Evolutionary conservation across 2,888 invertebrate species (phyloP).

Genomic region (Nasonia oneida): DNA sequence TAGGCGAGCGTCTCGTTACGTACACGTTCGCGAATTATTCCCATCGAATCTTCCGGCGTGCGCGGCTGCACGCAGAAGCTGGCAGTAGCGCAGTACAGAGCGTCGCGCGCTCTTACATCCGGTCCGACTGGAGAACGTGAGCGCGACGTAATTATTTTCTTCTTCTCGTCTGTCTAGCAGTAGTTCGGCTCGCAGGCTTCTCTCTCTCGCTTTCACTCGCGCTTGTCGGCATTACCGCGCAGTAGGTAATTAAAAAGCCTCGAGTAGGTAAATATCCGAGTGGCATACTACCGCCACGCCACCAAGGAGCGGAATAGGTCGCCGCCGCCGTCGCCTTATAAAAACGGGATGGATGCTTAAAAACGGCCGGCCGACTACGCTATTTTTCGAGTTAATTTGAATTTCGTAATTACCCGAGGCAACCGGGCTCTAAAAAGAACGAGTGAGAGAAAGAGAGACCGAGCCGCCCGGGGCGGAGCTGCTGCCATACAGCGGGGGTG

Average conservation of each 20-base stretch:
- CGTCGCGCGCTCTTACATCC: constrained; percentile 61
- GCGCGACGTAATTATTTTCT: constrained; percentile 67
- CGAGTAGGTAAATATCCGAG: constrained; percentile 79
- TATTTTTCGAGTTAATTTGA: constrained; percentile 79
- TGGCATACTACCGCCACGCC: constrained; percentile 71
- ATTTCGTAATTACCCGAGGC: constrained; percentile 77
- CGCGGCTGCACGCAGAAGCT: constrained; percentile 31
- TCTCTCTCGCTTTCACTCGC: neutral
- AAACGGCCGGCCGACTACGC: constrained; percentile 74
- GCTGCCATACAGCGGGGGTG: neutral
- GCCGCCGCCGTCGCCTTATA: constrained; percentile 69
- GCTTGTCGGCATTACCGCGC: constrained; percentile 59
- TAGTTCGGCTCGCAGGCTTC: constrained; percentile 5
- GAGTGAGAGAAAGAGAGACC: neutral
- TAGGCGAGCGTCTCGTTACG: neutral
- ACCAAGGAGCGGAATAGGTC: constrained; percentile 73
- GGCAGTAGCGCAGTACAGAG: too few relatives aligned
- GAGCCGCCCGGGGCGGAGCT: neutral
- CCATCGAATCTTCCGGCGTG: constrained; percentile 41
- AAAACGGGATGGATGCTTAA: constrained; percentile 74
- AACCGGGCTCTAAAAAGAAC: constrained; percentile 69
- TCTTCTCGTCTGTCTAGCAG: constrained; percentile 43
- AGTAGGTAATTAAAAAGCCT: constrained; percentile 78
- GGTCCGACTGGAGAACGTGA: constrained; percentile 64
- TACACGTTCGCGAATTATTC: constrained; percentile 45